Evolutionary conservation across 2,888 invertebrate species (phyloP).

Genomic region (Ophonus ardosiacus): DNA sequence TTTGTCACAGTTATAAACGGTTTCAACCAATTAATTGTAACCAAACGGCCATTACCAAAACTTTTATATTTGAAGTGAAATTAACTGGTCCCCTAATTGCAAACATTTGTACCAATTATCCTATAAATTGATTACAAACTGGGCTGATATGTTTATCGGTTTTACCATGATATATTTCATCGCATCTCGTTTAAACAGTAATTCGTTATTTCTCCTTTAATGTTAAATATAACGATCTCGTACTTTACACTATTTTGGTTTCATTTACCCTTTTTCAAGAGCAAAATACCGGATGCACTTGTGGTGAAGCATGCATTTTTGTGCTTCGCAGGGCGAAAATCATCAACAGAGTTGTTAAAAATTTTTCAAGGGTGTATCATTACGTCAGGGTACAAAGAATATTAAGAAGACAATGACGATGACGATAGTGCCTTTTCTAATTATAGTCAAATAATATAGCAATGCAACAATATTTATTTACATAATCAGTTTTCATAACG

Average conservation of each 20-base stretch:
- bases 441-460: too few relatives aligned
- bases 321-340: conserved; percentile 21
- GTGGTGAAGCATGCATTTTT: conserved; percentile 36
- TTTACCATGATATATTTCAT: background rate
- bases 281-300: conserved; percentile 42
- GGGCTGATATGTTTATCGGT: background rate
- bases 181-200: background rate
- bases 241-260: conserved; percentile 32
- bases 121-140: background rate
- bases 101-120: background rate
- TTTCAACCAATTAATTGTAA: too few relatives aligned
- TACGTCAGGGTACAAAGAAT: background rate
- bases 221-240: conserved; percentile 15
- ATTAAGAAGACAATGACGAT: too few relatives aligned
- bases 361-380: conserved; percentile 8
- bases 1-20: too few relatives aligned
- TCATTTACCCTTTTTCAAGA: conserved; percentile 36
- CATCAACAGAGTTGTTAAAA: conserved; percentile 6
- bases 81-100: too few relatives aligned
- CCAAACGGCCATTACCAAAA: too few relatives aligned
- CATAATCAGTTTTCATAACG: too few relatives aligned
- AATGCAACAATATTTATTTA: too few relatives aligned
- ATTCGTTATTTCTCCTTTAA: conserved; percentile 20
- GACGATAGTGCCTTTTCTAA: too few relatives aligned
- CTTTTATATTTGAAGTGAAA: too few relatives aligned